A percentile compares a stretch with the other conserved stretches of the same genome.
Evolutionary conservation across 2,888 invertebrate genomes (phyloP).

Genomic region (Philhelius pedissequus): DNA sequence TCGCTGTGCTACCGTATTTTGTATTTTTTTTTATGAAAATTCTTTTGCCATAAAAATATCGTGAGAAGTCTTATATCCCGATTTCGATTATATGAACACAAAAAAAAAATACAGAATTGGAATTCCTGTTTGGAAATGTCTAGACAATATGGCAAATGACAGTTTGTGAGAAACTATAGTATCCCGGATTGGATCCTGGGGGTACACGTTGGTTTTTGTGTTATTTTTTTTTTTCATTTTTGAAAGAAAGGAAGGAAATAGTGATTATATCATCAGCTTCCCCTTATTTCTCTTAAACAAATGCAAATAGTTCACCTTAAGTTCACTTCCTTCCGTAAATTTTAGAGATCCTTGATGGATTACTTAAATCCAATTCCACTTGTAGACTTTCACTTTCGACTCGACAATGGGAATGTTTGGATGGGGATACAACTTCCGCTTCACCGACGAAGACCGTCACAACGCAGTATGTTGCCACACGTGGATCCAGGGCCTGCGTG

Average conservation of each 20-base stretch:
- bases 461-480: background rate
- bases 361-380: background rate
- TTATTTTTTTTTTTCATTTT: background rate
- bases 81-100: slow-evolving; percentile 48
- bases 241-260: slow-evolving; percentile 1
- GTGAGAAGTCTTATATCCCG: slow-evolving; percentile 60
- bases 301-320: slow-evolving; percentile 49
- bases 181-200: slow-evolving; percentile 36
- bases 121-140: slow-evolving; percentile 52
- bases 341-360: slow-evolving; percentile 28
- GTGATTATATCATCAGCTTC: background rate
- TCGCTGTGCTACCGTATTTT: background rate
- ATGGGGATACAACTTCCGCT: slow-evolving; percentile 47
- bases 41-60: slow-evolving; percentile 11
- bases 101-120: background rate
- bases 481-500: background rate
- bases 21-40: slow-evolving; percentile 27
- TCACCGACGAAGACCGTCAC: background rate
- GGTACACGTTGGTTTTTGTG: background rate
- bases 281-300: background rate
- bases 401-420: background rate
- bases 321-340: slow-evolving; percentile 52
- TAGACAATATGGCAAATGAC: slow-evolving; percentile 60
- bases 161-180: slow-evolving; percentile 50
- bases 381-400: slow-evolving; percentile 17